Evolutionary conservation across 2,888 invertebrate species (phyloP).

Genomic region (Linnaemya vulpina): DNA sequence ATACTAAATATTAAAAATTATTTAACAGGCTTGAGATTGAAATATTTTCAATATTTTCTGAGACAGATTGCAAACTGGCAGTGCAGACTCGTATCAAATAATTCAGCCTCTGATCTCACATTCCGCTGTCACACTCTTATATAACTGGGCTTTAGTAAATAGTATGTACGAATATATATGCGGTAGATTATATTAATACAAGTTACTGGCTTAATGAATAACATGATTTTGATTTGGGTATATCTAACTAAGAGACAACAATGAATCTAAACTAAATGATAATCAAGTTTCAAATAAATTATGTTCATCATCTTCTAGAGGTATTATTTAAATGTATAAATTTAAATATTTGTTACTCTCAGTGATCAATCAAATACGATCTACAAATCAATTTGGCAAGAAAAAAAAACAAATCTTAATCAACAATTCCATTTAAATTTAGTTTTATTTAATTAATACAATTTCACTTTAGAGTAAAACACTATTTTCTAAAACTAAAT

Average conservation of each 20-base stretch:
- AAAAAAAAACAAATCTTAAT: conserved; percentile 30
- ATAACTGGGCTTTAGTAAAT: too few species aligned
- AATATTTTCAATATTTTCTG: too few species aligned
- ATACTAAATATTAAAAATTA: too few species aligned
- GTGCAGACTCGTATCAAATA: too few species aligned
- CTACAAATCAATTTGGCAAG: conserved; percentile 58
- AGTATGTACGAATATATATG: conserved; percentile 32
- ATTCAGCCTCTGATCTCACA: too few species aligned
- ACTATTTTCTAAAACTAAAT: conserved; percentile 76
- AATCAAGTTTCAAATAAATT: conserved; percentile 48
- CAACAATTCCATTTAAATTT: conserved; percentile 19
- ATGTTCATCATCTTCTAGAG: conserved; percentile 25
- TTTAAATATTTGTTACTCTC: conserved; percentile 30
- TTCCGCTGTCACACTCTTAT: too few species aligned
- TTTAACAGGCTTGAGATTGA: too few species aligned
- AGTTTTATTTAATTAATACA: neutral
- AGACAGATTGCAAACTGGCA: too few species aligned
- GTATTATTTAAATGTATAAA: conserved; percentile 34
- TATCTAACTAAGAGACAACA: conserved; percentile 75
- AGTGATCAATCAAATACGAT: conserved; percentile 35
- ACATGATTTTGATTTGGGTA: conserved; percentile 45
- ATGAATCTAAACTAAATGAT: conserved; percentile 66
- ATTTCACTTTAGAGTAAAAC: conserved; percentile 61
- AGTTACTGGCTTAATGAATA: conserved; percentile 44
- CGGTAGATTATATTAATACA: conserved; percentile 57